Conservation (phyloP, 2,888 invertebrate species). For the Ornithoptera alexandrae region DNA sequence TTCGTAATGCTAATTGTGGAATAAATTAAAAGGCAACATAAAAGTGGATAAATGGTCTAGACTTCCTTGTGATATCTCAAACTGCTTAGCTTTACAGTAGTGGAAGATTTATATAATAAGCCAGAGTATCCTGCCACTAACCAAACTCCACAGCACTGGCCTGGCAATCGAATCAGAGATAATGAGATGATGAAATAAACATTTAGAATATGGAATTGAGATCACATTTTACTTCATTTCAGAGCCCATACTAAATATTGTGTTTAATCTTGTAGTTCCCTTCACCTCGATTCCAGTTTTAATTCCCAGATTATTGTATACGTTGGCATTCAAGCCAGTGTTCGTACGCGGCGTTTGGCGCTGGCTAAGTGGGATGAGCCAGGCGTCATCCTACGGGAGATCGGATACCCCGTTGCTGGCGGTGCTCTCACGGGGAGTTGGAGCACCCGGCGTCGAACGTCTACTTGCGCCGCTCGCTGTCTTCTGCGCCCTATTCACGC, state of each 20-base stretch:
- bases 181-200: too few relatives aligned
- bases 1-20: neutral
- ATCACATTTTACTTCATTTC: too few relatives aligned
- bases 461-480: constrained; percentile 89
- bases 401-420: constrained; percentile 81
- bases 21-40: too few relatives aligned
- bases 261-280: neutral
- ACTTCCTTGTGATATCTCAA: too few relatives aligned
- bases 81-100: too few relatives aligned
- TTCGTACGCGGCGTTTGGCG: constrained; percentile 89
- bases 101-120: too few relatives aligned
- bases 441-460: constrained; percentile 81
- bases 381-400: constrained; percentile 63
- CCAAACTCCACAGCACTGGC: too few relatives aligned
- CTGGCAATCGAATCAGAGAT: too few relatives aligned
- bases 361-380: constrained; percentile 71
- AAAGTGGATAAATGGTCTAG: too few relatives aligned
- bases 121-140: too few relatives aligned
- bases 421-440: constrained; percentile 84
- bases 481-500: constrained; percentile 90
- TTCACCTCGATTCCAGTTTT: neutral
- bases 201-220: too few relatives aligned
- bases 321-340: constrained; percentile 87
- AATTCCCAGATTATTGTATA: constrained; percentile 79
- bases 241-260: too few relatives aligned